phyloP scores from a whole-genome alignment of 2,113 vertebrate genomes.

The Pollachius pollachius region DNA sequence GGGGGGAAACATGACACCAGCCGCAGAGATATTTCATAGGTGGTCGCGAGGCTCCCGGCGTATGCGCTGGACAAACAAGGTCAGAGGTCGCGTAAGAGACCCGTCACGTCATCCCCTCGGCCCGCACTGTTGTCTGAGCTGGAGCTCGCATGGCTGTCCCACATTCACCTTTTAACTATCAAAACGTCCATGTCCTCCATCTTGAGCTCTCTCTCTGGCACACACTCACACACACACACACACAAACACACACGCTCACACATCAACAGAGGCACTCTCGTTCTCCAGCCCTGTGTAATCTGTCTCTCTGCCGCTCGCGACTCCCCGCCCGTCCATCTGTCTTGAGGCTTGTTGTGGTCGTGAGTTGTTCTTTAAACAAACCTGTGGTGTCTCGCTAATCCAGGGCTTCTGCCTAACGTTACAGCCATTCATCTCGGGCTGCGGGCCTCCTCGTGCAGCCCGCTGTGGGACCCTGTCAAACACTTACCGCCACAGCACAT shows the following conservation, averaged over 20 bases:
- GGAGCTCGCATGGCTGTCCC: not conserved
- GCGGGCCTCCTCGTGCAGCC: slow-evolving; percentile 32
- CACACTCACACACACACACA: too few species aligned
- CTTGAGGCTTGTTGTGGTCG: slow-evolving; percentile 40
- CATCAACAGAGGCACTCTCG: too few species aligned
- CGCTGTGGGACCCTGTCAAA: slow-evolving; percentile 25
- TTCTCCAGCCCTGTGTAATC: not conserved
- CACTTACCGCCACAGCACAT: slow-evolving; percentile 20
- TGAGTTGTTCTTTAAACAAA: slow-evolving; percentile 49
- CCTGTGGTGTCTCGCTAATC: slow-evolving; percentile 44
- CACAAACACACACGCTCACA: too few species aligned
- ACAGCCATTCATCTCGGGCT: slow-evolving; percentile 43
- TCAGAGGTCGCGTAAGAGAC: slow-evolving; percentile 18
- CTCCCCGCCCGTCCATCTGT: slow-evolving; percentile 7
- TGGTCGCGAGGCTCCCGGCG: slow-evolving; percentile 18
- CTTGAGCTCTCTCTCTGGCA: slow-evolving; percentile 4
- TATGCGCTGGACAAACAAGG: slow-evolving; percentile 28
- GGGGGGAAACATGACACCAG: slow-evolving; percentile 9
- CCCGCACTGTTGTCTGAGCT: not conserved
- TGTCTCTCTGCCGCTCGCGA: not conserved
- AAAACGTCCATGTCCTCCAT: slow-evolving; percentile 1
- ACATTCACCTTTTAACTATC: not conserved
- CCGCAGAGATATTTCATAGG: slow-evolving; percentile 43
- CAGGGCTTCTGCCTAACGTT: slow-evolving; percentile 49
- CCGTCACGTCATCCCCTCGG: slow-evolving; percentile 4